Conservation (phyloP, 2,113 vertebrate genomes). For the Elephas maximus region DNA sequence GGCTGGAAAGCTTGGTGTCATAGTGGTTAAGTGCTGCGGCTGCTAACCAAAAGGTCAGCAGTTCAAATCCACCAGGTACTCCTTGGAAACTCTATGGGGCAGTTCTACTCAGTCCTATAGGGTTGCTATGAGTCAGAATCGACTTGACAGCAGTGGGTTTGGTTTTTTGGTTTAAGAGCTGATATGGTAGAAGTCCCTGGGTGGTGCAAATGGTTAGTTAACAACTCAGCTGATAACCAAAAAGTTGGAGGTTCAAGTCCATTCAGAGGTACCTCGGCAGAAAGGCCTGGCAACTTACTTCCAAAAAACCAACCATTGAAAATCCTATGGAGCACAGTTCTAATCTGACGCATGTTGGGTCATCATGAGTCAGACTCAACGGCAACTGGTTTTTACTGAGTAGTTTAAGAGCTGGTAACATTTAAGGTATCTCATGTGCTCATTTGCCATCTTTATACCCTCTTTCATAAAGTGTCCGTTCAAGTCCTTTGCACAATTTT, state of each 20-base stretch:
- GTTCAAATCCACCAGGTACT: no score
- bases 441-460: background rate
- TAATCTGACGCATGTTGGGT: background rate
- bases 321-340: background rate
- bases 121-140: no score
- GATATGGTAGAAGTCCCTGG: no score
- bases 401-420: background rate
- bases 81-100: no score
- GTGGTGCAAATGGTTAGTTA: no score
- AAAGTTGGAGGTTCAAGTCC: background rate
- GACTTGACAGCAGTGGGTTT: no score
- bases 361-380: background rate
- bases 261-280: background rate
- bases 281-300: background rate
- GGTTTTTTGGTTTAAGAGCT: no score
- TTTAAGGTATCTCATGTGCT: background rate
- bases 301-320: background rate
- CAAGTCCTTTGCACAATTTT: background rate
- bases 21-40: background rate
- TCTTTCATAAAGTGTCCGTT: background rate
- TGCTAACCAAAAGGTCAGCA: background rate
- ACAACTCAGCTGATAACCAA: background rate
- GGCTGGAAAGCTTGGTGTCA: background rate
- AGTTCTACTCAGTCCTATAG: no score
- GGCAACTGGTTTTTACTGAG: no score